Percentiles rank a stretch among this genome's conserved stretches.
Conservation (phyloP, 1,140 invertebrate genomes). For the Drosophila willistoni region DNA sequence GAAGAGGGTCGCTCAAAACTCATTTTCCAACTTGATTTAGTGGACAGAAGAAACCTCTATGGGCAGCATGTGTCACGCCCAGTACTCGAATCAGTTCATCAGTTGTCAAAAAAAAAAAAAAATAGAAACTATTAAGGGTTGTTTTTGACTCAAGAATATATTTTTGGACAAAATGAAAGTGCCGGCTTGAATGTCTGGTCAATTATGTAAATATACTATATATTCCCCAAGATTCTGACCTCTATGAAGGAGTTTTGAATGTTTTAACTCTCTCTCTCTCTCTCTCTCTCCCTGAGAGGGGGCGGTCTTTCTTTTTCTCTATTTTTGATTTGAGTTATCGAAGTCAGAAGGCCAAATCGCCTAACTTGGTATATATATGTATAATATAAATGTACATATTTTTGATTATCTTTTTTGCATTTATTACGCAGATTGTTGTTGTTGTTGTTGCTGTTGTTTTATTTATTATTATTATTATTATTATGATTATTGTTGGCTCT, state of each 20-base stretch:
- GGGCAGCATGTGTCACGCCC: constrained; percentile 66
- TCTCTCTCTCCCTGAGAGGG: no score
- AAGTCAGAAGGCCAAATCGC: not conserved
- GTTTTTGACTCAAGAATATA: not conserved
- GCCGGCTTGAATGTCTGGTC: constrained; percentile 42
- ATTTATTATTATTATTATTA: constrained; percentile 7
- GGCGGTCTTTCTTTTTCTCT: not conserved
- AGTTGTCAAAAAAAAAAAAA: constrained; percentile 19
- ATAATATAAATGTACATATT: no score
- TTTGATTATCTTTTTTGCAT: constrained; percentile 8
- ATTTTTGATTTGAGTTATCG: constrained; percentile 7
- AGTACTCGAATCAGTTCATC: constrained; percentile 45
- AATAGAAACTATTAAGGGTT: not conserved
- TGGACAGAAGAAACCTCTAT: constrained; percentile 44
- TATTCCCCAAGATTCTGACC: not conserved
- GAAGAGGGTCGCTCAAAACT: constrained; percentile 69
- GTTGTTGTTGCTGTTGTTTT: not conserved
- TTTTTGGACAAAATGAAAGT: not conserved
- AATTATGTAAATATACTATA: constrained; percentile 31
- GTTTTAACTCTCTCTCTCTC: not conserved
- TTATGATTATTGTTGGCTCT: constrained; percentile 7
- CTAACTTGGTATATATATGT: no score
- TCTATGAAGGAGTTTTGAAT: no score
- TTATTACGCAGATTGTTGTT: constrained; percentile 8
- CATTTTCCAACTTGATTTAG: constrained; percentile 71